Base-by-base conservation (phyloP, 2,888 invertebrate species). In the Callyntrura guangdongensis region DNA sequence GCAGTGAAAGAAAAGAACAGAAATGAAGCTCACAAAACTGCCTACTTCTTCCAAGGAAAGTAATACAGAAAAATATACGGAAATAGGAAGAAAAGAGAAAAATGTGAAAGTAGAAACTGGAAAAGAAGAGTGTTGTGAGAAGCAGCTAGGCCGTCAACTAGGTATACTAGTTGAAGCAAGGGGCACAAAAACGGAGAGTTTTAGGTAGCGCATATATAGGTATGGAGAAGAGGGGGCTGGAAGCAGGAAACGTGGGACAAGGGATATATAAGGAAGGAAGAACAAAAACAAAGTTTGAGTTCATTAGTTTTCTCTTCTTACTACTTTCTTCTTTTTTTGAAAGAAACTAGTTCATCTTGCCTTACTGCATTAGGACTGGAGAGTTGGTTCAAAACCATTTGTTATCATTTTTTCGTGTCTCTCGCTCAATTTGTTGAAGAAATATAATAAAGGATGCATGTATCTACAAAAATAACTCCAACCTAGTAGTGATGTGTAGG, bases 221-320 rank as follows among this genome's bases (percentile, higher is more conserved):
- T 4, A 36, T 6, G 6, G 36, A 36, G 36, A 36, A 6, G 36
- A 36, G 36, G 36, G 36, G 6, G 36, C 36, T 36, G 20, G 49
- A 8, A 53, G 36, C 12, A 59, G 59, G 47, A 82, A 72, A 64
- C 22, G 56, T 20, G 82, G 22, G 20, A 22, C 64, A 61, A 64
- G 45, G 36, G 36, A 64, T 20, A 64, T 14, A 64, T 45, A 64
- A 74, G 81, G 61, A 79, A 77, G 74, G 59, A 64, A 64, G 67
- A 22, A 64, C 47, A 82, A 82, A 72, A 88, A 88, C 88, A 88
- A 88, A 88, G 82, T 88, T 88, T 56, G 88, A 88, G 88, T 82
- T 88, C 83, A 88, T 88, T 88, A 88, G 88, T 88, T 88, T 87
- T 79, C 69, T 87, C 59, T 74, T 86, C 86, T 61, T 86, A 53